A percentile compares a stretch with the other conserved stretches of the same genome.
Evolutionary conservation across 1,140 invertebrate species (phyloP).

Genomic region (Elymnias hypermnestra): DNA sequence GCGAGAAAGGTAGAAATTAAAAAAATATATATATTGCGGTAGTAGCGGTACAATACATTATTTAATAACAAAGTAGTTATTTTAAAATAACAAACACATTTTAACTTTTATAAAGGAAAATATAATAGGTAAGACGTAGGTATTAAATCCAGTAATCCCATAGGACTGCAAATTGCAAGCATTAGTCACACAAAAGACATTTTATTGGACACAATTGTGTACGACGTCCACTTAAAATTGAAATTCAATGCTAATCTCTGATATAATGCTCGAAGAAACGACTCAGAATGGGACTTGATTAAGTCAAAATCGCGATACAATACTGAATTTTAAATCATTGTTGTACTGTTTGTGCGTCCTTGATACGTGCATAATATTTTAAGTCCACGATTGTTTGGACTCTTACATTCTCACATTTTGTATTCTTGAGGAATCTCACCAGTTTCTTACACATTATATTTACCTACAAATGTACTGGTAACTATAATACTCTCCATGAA

Average conservation of each 20-base stretch:
- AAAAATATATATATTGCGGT: too few relatives aligned
- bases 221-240: conserved; percentile 26
- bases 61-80: too few relatives aligned
- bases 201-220: conserved; percentile 32
- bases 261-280: conserved; percentile 26
- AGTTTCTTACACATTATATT: too few relatives aligned
- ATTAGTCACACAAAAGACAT: conserved; percentile 32
- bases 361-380: conserved; percentile 21
- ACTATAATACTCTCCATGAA: too few relatives aligned
- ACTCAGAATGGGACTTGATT: conserved; percentile 26
- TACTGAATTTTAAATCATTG: conserved; percentile 26
- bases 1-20: too few relatives aligned
- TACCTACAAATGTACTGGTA: too few relatives aligned
- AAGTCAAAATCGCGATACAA: conserved; percentile 28
- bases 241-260: conserved; percentile 36
- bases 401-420: conserved; percentile 1
- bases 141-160: conserved; percentile 1
- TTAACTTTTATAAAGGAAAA: too few relatives aligned
- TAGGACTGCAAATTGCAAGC: conserved; percentile 18
- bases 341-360: conserved; percentile 11
- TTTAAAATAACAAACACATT: too few relatives aligned
- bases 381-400: conserved; percentile 1
- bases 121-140: background rate
- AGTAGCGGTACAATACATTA: too few relatives aligned
- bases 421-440: background rate